These are phyloP conservation scores for Rafetus swinhoei DNA, from an alignment of 2,113 vertebrate genomes.

Conservation along the genomic window DNA sequence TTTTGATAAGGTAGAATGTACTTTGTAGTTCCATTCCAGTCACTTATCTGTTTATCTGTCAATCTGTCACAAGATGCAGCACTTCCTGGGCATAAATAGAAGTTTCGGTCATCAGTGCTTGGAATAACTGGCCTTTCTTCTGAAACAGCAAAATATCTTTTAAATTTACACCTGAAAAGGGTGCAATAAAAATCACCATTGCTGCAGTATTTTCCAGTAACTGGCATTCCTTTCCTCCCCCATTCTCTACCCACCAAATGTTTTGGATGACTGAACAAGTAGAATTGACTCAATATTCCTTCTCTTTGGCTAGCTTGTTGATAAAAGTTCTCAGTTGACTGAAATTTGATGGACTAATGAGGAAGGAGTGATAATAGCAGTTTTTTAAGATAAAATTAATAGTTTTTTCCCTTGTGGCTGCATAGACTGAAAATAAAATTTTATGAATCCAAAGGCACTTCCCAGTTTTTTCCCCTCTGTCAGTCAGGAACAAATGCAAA, in stretches of 20 bases:
- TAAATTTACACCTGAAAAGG: background rate
- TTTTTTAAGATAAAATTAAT: background rate
- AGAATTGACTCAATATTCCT: background rate
- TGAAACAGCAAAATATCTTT: background rate
- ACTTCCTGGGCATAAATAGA: background rate
- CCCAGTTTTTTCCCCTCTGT: no score
- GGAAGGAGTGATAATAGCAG: background rate
- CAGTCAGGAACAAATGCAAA: background rate
- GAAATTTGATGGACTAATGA: background rate
- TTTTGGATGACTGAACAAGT: background rate
- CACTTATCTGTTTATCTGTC: background rate
- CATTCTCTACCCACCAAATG: background rate
- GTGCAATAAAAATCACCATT: background rate
- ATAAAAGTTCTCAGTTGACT: background rate
- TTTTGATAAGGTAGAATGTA: background rate
- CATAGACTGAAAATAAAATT: background rate
- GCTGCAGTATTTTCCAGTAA: background rate
- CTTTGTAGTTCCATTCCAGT: background rate
- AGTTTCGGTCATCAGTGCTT: background rate
- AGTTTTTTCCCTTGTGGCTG: background rate
- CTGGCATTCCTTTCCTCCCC: background rate
- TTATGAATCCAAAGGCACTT: background rate
- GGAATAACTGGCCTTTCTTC: background rate
- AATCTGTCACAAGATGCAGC: background rate
- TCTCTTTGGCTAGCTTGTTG: background rate